Conservation (phyloP, 2,113 vertebrate genomes). For the Nerophis lumbriciformis region DNA sequence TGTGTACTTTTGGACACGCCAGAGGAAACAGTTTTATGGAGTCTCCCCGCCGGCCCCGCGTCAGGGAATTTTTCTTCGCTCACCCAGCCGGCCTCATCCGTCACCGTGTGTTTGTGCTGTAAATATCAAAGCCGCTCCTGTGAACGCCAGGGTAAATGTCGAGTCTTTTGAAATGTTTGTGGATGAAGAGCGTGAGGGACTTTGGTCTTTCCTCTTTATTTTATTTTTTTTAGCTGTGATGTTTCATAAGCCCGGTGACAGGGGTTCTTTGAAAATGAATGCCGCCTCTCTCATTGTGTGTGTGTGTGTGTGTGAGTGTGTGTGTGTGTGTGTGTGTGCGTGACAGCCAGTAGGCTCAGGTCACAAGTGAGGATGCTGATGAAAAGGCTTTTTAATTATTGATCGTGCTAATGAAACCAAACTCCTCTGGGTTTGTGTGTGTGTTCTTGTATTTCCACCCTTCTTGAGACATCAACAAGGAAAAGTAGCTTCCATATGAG, state of each 20-base stretch:
- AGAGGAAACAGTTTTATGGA: slow-evolving; percentile 34
- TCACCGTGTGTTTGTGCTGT: slow-evolving; percentile 43
- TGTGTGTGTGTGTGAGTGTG: slow-evolving; percentile 1
- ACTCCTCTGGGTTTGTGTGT: slow-evolving; percentile 35
- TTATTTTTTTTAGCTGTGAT: not conserved
- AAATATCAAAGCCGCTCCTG: slow-evolving; percentile 34
- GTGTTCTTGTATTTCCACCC: not conserved
- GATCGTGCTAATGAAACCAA: slow-evolving; percentile 66
- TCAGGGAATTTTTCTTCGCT: slow-evolving; percentile 11
- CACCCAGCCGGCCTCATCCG: slow-evolving; percentile 26
- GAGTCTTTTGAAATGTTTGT: not conserved
- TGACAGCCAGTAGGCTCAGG: slow-evolving; percentile 42
- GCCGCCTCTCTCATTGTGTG: slow-evolving; percentile 53
- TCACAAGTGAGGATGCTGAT: slow-evolving; percentile 63
- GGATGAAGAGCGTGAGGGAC: not conserved
- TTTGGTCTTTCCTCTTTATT: too few relatives aligned
- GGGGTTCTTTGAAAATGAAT: slow-evolving; percentile 66
- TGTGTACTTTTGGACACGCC: slow-evolving; percentile 15
- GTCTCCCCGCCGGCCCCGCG: not conserved
- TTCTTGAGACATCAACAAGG: too few relatives aligned
- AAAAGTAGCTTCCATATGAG: too few relatives aligned
- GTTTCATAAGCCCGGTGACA: slow-evolving; percentile 46
- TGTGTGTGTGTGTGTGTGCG: not conserved
- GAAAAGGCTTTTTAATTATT: slow-evolving; percentile 71
- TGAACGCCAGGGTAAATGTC: not conserved